These are phyloP conservation scores for Leptinotarsa defecta DNA, from an alignment of 1,140 invertebrate genomes.

Conservation along the genomic window DNA sequence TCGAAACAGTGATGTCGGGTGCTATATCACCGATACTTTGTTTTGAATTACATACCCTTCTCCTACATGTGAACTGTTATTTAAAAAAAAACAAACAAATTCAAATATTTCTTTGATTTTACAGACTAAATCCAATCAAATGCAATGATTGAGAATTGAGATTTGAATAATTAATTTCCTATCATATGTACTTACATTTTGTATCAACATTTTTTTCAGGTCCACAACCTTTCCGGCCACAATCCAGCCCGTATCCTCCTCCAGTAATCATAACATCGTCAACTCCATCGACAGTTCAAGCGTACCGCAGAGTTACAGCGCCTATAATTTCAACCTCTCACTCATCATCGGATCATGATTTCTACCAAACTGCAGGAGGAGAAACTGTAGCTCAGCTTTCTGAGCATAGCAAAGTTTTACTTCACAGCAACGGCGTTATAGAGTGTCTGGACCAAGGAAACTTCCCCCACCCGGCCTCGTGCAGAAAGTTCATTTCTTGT, in stretches of 20 bases:
- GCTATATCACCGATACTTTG: too few relatives aligned
- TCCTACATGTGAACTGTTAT: background rate
- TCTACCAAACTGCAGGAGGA: slow-evolving; percentile 39
- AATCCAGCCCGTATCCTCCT: background rate
- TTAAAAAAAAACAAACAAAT: background rate
- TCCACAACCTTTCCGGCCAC: slow-evolving; percentile 1
- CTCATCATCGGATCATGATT: slow-evolving; percentile 57
- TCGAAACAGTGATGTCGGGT: too few relatives aligned
- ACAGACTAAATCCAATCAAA: background rate
- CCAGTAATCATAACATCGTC: background rate
- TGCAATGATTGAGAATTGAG: background rate
- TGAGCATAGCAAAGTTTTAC: slow-evolving; percentile 53
- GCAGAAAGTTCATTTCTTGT: slow-evolving; percentile 87
- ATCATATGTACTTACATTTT: too few relatives aligned
- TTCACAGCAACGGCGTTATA: slow-evolving; percentile 66
- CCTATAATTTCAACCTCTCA: background rate
- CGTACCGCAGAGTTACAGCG: background rate
- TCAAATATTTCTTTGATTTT: background rate
- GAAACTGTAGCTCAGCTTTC: slow-evolving; percentile 52
- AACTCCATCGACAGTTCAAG: background rate
- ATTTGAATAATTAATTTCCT: background rate
- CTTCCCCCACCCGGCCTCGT: slow-evolving; percentile 85
- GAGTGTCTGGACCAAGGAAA: slow-evolving; percentile 85
- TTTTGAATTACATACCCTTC: too few relatives aligned
- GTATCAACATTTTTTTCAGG: background rate